These are phyloP conservation scores for Macrochelys suwanniensis DNA, from an alignment of 2,797 vertebrate species.

Conservation along the genomic window DNA sequence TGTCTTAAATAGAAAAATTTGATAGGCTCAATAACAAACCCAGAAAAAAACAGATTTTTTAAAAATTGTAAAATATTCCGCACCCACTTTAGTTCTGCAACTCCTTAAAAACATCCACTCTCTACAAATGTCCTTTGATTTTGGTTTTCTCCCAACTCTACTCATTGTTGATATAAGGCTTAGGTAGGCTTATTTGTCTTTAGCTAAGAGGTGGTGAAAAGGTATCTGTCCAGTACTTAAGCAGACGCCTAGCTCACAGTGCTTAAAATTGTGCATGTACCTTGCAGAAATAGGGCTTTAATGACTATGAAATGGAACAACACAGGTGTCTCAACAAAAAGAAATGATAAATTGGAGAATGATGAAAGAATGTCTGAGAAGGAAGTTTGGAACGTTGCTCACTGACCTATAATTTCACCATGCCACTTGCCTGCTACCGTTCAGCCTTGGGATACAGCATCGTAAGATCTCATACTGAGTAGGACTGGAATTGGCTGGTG, in stretches of 20 bases:
- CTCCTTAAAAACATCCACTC: not conserved
- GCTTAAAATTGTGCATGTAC: not conserved
- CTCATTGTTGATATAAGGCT: not conserved
- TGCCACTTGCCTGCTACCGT: not conserved
- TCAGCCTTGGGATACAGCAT: not conserved
- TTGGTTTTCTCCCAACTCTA: not conserved
- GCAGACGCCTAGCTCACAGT: not conserved
- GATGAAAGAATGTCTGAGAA: not conserved
- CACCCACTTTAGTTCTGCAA: not conserved
- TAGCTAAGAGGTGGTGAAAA: not conserved
- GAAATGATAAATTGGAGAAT: not conserved
- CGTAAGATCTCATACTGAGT: not conserved
- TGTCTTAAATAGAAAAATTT: not conserved
- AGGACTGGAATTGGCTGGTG: not conserved
- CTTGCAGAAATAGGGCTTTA: not conserved
- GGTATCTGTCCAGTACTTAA: not conserved
- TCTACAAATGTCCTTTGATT: not conserved
- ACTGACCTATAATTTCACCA: not conserved
- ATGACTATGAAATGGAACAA: not conserved
- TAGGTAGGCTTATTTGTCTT: not conserved
- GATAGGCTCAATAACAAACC: not conserved
- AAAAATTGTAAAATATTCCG: not conserved
- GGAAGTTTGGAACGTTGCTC: not conserved
- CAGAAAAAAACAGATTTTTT: not conserved
- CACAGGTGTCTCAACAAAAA: not conserved